Evolutionary conservation across 23 tunicate species (phyloP), one percentile per base, ranked within the genome.

Genomic region (Halocynthia roretzi): DNA sequence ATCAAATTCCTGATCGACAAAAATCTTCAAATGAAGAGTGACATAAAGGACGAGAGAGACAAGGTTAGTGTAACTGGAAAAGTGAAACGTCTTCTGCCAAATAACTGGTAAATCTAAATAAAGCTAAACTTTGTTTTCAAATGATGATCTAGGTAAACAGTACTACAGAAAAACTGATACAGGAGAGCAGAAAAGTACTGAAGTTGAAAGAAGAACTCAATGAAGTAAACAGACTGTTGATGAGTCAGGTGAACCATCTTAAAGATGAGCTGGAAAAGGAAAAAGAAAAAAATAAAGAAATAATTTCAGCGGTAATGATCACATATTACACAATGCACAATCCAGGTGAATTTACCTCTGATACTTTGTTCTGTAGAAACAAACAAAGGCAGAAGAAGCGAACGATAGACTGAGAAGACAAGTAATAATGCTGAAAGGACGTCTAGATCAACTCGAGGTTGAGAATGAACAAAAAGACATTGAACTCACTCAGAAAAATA

Each of bases 101-200:
- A 14, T 58, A 58, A 14, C n/a, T 2, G 63, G 17, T 58, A 58
- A 58, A 58, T 58, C n/a, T 58, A 4, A 14, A 14, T 2, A 4
- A 58, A 58, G 5, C 63, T 0, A 14, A 58, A 58, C 15, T 58
- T 58, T 58, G 17, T n/a, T 1, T 58, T 58, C 17, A 58, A 58
- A 58, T 58, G 17, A 14, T 58, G 10, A 17, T 85, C 1, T 14
- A 89, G 96, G 83, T 89, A 5, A 77, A 88, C 6, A 81, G 76
- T 67, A 62, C 78, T 6, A 83, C 86, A 8, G 87, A 89, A 71
- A 89, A 89, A 76, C 61, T 77, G 55, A 89, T 89, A 51, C 77
- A 75, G 20, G 96, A 89, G 76, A 89, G 96, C 63, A 89, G 78
- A 75, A 84, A 80, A 54, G 83, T 81, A 31, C 69, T 84, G 67